Evolutionary conservation across 1,140 invertebrate genomes (phyloP), one percentile per base, ranked within the genome.

Genomic region (Trachelipus rathkii): DNA sequence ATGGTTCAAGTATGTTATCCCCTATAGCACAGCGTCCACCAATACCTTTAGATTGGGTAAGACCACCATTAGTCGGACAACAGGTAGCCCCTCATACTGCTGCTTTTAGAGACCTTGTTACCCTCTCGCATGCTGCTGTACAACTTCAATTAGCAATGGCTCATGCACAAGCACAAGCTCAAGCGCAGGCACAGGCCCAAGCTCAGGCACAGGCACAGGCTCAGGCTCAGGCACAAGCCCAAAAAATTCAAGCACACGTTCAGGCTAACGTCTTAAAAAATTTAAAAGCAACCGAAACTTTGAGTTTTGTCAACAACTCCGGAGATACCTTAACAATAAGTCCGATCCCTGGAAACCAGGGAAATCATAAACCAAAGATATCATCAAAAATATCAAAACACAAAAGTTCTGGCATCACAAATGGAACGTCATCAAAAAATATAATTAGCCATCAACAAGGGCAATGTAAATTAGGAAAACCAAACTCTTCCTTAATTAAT

Each of bases 261-360:
- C 43, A 73, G 8, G 72, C 72, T 7, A 33, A 73, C 10, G 72
- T 44, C 8, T 72, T 77, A 19, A 77, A 77, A 69, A 81, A 68
- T 60, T 72, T 77, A 45, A 77, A 81, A 46, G 74, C 74, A 46
- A 75, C 53, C 60, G 77, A 81, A 45, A 72, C 80, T 24, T 74
- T 81, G 21, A 81, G 77, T 67, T 77, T 81, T 24, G 71, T 81
- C 6, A 81, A 79, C 24, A 77, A 77, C 7, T 81, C 80, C 7
- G 80, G 80, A 33, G 80, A 81, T 69, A 81, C 80, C 19, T 75
- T 81, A 7, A 81, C 80, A 44, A 81, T 81, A 24, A 81, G 80
- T 24, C 77, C 80, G 23, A 78, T 79, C 53, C 68, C 68, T 21
- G 68, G 68, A 23, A 70, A 70, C 10, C 50, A 60, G 50, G 50